Base-by-base conservation (phyloP, 2,113 vertebrate species). In the Chionodraco myersi region DNA sequence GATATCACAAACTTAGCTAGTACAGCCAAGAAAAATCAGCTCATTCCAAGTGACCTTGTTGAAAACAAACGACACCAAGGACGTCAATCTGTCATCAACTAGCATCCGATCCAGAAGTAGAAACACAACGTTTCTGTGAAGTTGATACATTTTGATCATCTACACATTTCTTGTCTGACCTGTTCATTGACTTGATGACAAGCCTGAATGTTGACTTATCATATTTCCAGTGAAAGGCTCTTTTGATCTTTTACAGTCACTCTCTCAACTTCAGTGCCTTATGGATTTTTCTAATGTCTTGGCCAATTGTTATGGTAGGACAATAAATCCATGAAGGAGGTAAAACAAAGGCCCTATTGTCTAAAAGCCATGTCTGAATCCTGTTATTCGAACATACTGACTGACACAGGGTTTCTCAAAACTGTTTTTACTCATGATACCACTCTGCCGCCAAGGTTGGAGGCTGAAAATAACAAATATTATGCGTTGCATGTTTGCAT, bases 401-500 rank as follows among this genome's bases (percentile, higher is more conserved):
- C 36, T 64, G 52, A 76, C 14, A 71, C 14, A 60, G 51, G 21
- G 13, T 59, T 30, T 41, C 21, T 16, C 34, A n/a, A 56, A 47
- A 51, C 13, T n/a, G 8, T 45, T 84, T 79, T 65, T 86, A 16
- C 52, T 77, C 59, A 71, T n/a, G 44, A 69, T 74, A 61, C 26
- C n/a, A 65, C 18, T 21, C 30, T 83, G 57, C 68, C 52, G 66
- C 68, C 82, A 85, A 80, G 65, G 60, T 21, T 58, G 47, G n/a
- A 72, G 18, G 53, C 66, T 77, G 59, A 82, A 72, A 58, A 64
- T 52, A 82, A 53, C 48, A 78, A 84, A 84, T 65, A 80, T 79
- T 69, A 65, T 34, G 3, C 7, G 36, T 60, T 78, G 44, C 18
- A 58, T 63, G 56, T 78, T 72, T 85, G 34, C 45, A 64, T 70